These are phyloP conservation scores for Periphyllus acericola DNA, from an alignment of 2,888 invertebrate genomes.

Conservation along the genomic window DNA sequence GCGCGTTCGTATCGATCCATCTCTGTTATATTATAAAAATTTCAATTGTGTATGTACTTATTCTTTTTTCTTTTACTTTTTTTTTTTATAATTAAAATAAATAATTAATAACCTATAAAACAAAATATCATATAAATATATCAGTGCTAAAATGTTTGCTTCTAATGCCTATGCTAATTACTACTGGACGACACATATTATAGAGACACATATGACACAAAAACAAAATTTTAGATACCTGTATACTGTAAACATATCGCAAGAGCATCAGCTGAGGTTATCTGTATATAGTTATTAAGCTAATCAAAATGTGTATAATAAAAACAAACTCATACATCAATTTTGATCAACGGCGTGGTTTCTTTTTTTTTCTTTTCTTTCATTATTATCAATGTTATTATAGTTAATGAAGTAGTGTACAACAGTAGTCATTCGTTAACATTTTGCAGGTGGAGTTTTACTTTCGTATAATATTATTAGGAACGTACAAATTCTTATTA, in stretches of 20 bases:
- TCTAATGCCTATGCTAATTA: slow-evolving; percentile 61
- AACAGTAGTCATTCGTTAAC: slow-evolving; percentile 3
- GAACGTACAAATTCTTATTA: neutral
- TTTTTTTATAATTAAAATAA: neutral
- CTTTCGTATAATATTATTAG: neutral
- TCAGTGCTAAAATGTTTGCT: slow-evolving; percentile 59
- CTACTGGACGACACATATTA: slow-evolving; percentile 60
- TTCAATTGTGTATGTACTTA: neutral
- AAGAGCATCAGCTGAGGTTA: slow-evolving; percentile 56
- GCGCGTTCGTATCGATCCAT: neutral
- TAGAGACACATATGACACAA: slow-evolving; percentile 53
- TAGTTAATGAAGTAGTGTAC: neutral
- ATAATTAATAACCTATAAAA: slow-evolving; percentile 22
- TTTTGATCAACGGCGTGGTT: slow-evolving; percentile 5
- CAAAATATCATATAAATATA: slow-evolving; percentile 37
- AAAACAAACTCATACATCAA: slow-evolving; percentile 34
- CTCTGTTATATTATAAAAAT: neutral
- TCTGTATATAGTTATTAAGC: slow-evolving; percentile 35
- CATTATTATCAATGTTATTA: neutral
- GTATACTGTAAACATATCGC: slow-evolving; percentile 47
- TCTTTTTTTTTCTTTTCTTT: neutral
- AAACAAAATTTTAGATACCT: slow-evolving; percentile 56
- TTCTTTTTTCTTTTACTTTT: neutral
- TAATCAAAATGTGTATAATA: slow-evolving; percentile 26
- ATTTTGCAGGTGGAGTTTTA: slow-evolving; percentile 59